Base-by-base conservation (phyloP, 2,888 invertebrate species). In the Arctia plantaginis region DNA sequence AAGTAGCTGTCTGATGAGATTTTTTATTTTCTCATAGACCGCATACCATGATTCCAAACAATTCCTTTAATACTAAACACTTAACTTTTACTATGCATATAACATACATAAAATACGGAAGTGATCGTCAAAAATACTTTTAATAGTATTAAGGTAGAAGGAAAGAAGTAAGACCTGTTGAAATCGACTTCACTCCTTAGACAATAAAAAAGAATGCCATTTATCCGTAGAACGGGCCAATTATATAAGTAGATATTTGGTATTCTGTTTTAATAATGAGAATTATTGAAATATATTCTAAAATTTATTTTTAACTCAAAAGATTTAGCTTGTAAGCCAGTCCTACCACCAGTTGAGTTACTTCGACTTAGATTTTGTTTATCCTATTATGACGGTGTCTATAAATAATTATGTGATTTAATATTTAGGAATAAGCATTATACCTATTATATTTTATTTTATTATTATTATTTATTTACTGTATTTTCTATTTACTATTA, bases 1-100 rank as follows among this genome's bases (percentile, higher is more conserved):
- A 90, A 66, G 88, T 88, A 86, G 62, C 74, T 77, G 85, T 23
- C 30, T 59, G 23, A 3, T n/a, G 15, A 35, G 12, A 47, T 35
- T 33, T 23, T 41, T 15, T n/a, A 59, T 59, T 59, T 27, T 27
- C 59, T 59, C 12, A 27, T 3, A 59, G 13, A n/a, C 10, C 51
- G 3, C 3, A 3, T 55, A 55, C 51, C 7, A 8, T 51, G 23
- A 23, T 23, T 3, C 23, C n/a, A 55, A 55, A 12, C 10, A 12
- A n/a, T 55, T 12, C 1, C 6, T 55, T 55, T 18, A 44, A 20
- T 55, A n/a, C 3, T 23, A n/a, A 55, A 18, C 1, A 8, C 23
- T 23, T 51, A 1, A 51, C 51, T 51, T 23, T 23, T 8, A 20
- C 6, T 13, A 20, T 23, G 47, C 6, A 1, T 7, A 47, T 47